Evolutionary conservation across 1,140 invertebrate genomes (phyloP).

Genomic region (Drosophila serrata): DNA sequence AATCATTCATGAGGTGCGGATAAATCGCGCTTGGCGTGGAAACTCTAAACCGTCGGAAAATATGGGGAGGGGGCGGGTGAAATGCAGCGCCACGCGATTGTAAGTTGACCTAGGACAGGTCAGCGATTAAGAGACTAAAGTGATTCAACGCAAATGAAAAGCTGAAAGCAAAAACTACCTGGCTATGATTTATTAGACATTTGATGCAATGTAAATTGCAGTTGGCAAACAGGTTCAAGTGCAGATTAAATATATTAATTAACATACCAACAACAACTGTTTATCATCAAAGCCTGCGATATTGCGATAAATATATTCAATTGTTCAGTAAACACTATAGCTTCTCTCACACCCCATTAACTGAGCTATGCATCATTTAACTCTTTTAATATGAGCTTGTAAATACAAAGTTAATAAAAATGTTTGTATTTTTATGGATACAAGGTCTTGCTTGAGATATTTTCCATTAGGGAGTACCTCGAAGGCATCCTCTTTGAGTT

Average conservation of each 20-base stretch:
- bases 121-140: constrained; percentile 1
- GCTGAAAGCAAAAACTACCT: background rate
- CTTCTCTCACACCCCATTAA: constrained; percentile 15
- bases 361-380: background rate
- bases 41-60: background rate
- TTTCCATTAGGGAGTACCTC: constrained; percentile 1
- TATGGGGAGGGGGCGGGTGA: background rate
- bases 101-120: constrained; percentile 46
- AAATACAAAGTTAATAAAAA: constrained; percentile 7
- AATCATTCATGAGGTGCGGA: constrained; percentile 51
- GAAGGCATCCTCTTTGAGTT: background rate
- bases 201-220: background rate
- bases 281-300: background rate
- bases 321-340: background rate
- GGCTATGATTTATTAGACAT: background rate
- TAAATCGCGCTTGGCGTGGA: constrained; percentile 2
- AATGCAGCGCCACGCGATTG: constrained; percentile 15
- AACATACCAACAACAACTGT: constrained; percentile 1
- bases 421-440: constrained; percentile 1
- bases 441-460: constrained; percentile 14
- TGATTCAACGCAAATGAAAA: constrained; percentile 1
- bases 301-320: constrained; percentile 1
- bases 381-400: background rate
- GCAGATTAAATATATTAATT: constrained; percentile 4
- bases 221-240: constrained; percentile 6